Conservation (phyloP, 2,888 invertebrate species). For the Leucoma salicis region DNA sequence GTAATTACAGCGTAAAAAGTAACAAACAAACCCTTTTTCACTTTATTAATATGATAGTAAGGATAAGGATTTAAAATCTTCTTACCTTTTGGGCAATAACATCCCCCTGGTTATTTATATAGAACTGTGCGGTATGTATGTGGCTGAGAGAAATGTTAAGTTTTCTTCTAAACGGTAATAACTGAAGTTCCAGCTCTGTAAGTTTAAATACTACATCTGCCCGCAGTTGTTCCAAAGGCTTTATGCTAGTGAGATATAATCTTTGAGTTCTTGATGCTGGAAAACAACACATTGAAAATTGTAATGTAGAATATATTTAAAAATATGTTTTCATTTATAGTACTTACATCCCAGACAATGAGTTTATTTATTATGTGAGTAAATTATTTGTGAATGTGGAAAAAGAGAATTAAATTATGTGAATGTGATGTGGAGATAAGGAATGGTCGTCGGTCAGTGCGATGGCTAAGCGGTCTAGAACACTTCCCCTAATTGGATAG, state of each 20-base stretch:
- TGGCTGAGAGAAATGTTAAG: constrained; percentile 88
- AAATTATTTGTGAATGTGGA: no score
- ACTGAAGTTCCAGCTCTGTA: constrained; percentile 87
- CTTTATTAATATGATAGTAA: neutral
- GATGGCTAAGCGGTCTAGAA: no score
- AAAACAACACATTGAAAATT: constrained; percentile 21
- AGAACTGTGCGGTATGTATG: constrained; percentile 89
- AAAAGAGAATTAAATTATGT: no score
- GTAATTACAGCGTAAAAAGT: no score
- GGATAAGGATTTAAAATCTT: neutral
- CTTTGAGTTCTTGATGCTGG: constrained; percentile 84
- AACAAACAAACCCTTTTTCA: no score
- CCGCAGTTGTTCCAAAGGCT: constrained; percentile 86
- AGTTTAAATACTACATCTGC: constrained; percentile 89
- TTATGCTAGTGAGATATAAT: constrained; percentile 84
- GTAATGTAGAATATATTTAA: no score
- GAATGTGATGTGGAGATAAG: no score
- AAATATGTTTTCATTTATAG: neutral
- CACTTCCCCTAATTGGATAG: no score
- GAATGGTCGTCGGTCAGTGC: no score
- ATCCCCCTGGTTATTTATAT: constrained; percentile 87
- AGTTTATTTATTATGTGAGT: neutral
- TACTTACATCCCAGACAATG: neutral
- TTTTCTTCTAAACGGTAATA: constrained; percentile 87
- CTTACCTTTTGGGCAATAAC: constrained; percentile 86